A percentile compares a stretch with the other conserved stretches of the same genome.
These are phyloP conservation scores for Drosophila mettleri DNA, from an alignment of 2,888 invertebrate genomes.

Conservation along the genomic window DNA sequence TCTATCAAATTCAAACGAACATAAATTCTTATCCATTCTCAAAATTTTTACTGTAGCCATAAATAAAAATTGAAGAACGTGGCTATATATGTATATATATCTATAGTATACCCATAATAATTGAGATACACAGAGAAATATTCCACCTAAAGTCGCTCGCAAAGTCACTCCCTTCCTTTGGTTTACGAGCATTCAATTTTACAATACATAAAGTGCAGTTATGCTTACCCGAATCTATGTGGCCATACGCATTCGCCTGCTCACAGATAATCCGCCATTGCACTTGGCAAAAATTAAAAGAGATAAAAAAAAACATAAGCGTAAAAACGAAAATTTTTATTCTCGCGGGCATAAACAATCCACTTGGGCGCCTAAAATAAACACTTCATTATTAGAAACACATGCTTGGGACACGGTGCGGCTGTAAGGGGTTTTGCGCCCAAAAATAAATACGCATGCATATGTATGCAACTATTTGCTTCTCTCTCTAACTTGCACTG, in stretches of 20 bases:
- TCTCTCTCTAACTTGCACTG: conserved; percentile 3
- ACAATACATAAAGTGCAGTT: conserved; percentile 33
- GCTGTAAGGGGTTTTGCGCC: conserved; percentile 18
- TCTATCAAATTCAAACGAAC: too few relatives aligned
- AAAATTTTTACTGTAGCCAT: background rate
- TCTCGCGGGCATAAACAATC: conserved; percentile 37
- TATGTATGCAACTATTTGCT: conserved; percentile 2
- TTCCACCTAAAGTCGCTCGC: background rate
- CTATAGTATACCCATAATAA: too few relatives aligned
- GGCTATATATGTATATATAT: too few relatives aligned
- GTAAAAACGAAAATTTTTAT: conserved; percentile 1
- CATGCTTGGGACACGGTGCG: conserved; percentile 43
- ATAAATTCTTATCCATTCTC: background rate
- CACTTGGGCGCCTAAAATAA: conserved; percentile 70
- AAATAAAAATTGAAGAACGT: background rate
- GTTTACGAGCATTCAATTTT: background rate
- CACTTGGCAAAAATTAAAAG: conserved; percentile 32
- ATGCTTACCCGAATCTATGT: conserved; percentile 38
- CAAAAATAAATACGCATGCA: conserved; percentile 48
- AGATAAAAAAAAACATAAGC: background rate
- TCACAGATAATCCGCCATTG: conserved; percentile 40
- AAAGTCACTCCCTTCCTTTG: too few relatives aligned
- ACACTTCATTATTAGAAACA: conserved; percentile 78
- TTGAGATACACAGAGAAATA: background rate
- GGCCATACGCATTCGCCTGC: conserved; percentile 21